These are phyloP conservation scores for Abscondita cerata DNA, from an alignment of 2,888 invertebrate genomes.

Conservation along the genomic window DNA sequence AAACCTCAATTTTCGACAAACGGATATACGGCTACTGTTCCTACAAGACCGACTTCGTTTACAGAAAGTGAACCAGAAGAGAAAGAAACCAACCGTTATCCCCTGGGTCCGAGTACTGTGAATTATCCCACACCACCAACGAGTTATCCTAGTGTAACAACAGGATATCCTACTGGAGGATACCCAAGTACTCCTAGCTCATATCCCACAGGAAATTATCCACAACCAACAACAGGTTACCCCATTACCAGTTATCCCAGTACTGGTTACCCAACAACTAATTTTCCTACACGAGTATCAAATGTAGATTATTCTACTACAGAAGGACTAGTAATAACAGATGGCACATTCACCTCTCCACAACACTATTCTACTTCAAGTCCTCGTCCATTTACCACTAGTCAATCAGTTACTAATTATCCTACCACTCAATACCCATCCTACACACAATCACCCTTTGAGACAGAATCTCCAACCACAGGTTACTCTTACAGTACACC, in stretches of 20 bases:
- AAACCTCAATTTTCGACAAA: constrained; percentile 30
- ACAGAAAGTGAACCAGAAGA: constrained; percentile 30
- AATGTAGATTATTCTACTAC: constrained; percentile 42
- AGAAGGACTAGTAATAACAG: constrained; percentile 12
- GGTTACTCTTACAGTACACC: constrained; percentile 6
- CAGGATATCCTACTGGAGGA: constrained; percentile 31
- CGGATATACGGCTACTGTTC: constrained; percentile 29
- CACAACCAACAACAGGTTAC: constrained; percentile 37
- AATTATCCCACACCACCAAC: constrained; percentile 26
- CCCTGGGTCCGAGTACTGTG: constrained; percentile 7
- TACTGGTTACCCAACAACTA: constrained; percentile 20
- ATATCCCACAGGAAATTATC: constrained; percentile 35
- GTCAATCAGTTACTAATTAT: constrained; percentile 1
- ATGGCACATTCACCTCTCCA: constrained; percentile 25
- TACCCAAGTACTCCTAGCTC: constrained; percentile 24
- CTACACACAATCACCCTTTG: not conserved
- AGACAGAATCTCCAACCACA: constrained; percentile 22
- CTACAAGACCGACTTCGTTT: constrained; percentile 20
- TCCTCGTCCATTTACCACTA: constrained; percentile 1
- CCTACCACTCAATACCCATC: constrained; percentile 7
- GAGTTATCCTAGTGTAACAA: constrained; percentile 33
- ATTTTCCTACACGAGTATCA: constrained; percentile 36
- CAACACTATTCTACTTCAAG: constrained; percentile 2
- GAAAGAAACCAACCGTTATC: constrained; percentile 13
- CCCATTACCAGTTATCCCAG: constrained; percentile 34